These are phyloP conservation scores for Luscinia megarhynchos DNA, from an alignment of 2,797 vertebrate species.

Conservation along the genomic window DNA sequence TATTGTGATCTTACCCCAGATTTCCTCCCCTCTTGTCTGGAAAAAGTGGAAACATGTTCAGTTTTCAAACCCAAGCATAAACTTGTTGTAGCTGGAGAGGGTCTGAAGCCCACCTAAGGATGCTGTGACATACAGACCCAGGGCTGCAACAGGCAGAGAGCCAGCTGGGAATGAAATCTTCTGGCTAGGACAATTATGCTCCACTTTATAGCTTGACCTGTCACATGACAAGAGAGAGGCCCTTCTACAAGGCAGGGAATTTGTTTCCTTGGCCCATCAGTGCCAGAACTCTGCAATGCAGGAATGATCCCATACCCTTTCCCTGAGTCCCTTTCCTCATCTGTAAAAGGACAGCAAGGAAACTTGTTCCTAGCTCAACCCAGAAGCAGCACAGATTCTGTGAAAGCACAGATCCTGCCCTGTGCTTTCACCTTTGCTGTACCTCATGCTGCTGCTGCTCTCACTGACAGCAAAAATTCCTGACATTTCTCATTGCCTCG, in stretches of 20 bases:
- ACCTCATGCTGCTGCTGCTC: not conserved
- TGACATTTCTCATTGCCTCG: rapidly evolving
- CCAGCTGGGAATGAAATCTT: not conserved
- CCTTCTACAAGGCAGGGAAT: not conserved
- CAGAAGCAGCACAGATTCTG: not conserved
- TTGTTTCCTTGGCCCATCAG: not conserved
- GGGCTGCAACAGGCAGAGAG: not conserved
- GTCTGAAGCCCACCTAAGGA: not conserved
- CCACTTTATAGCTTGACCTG: not conserved
- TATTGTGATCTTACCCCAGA: not conserved
- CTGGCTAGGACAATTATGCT: not conserved
- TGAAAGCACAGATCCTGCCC: not conserved
- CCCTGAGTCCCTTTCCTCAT: not conserved
- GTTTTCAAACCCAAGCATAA: not conserved
- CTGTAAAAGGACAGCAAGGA: not conserved
- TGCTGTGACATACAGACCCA: not conserved
- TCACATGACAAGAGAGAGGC: not conserved
- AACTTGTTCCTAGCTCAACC: not conserved
- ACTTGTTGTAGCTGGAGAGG: not conserved
- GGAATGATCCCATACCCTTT: not conserved
- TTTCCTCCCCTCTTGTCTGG: not conserved
- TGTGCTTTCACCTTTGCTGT: not conserved
- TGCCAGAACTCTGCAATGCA: not conserved
- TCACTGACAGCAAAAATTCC: not conserved
- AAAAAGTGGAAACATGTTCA: not conserved